Base-by-base conservation (phyloP, 2,113 vertebrate species). In the Nipponia nippon region DNA sequence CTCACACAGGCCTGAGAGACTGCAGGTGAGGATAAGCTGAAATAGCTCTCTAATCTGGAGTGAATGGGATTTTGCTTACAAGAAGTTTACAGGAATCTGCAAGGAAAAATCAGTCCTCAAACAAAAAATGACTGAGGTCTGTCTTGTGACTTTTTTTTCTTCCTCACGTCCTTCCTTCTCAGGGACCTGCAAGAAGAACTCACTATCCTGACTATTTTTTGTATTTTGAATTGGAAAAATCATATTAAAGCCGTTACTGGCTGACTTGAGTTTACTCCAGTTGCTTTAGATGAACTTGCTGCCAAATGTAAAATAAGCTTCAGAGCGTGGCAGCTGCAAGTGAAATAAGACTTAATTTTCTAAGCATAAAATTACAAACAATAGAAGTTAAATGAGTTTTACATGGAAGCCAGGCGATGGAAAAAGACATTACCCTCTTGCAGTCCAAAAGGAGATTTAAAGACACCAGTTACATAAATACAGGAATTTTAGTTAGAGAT, bases 331-430 rank as follows among this genome's bases (percentile, higher is more conserved):
- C 75, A 90, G 52, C 73, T 87, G 6, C 47, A 71, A 92, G 25
- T 63, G 63, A 92, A 96, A 42, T 78, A 78, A 83, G 56, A 63
- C 25, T 82, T 78, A 20, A 53, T 94, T 94, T 96, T 87, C 77
- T 61, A 63, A 90, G 38, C n/a, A 16, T 88, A 42, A 73, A 88
- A 55, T 59, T 73, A 44, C 2, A 10, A 86, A 78, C 50, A 92
- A 40, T 81, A 44, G 40, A 95, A 94, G 22, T 75, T 75, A 86
- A 92, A 90, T 75, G 16, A 81, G 30, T 59, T 93, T 80, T 83
- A 59, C 5, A 1, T 70, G 52, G 58, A 88, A 93, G 58, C 19
- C 36, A 49, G 71, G 21, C 15, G 5, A 65, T 25, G 16, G 44
- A 56, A 73, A 76, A 92, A 86, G 9, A 4, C 26, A 40, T 62